Conservation (phyloP, 1,140 invertebrate species). For the Piezodorus guildinii region DNA sequence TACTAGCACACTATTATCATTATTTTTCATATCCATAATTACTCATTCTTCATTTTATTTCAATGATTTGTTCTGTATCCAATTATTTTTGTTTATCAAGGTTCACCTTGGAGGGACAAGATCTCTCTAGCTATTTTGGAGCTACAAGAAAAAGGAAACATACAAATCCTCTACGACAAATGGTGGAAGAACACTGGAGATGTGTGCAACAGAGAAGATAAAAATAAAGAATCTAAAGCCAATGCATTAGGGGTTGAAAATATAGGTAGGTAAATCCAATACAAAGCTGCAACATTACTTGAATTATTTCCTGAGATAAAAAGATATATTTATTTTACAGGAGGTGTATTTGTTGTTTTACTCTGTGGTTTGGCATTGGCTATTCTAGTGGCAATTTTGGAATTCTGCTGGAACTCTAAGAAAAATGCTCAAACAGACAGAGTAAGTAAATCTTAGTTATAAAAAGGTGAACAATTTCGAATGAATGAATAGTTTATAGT, state of each 20-base stretch:
- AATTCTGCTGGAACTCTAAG: slow-evolving; percentile 71
- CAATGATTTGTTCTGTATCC: not conserved
- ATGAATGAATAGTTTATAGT: no score
- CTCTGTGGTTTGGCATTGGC: slow-evolving; percentile 61
- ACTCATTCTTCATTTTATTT: not conserved
- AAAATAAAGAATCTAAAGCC: slow-evolving; percentile 60
- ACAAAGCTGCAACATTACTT: no score
- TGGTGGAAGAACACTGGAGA: slow-evolving; percentile 62
- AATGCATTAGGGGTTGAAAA: slow-evolving; percentile 78
- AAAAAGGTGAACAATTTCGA: no score
- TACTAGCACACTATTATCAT: no score
- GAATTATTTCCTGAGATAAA: no score
- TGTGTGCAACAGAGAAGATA: slow-evolving; percentile 49
- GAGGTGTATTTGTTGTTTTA: slow-evolving; percentile 87
- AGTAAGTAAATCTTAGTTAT: slow-evolving; percentile 36
- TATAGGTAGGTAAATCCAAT: slow-evolving; percentile 43
- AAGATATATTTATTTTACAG: slow-evolving; percentile 32
- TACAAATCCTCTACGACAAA: slow-evolving; percentile 56
- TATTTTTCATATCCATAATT: not conserved
- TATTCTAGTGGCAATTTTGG: slow-evolving; percentile 60
- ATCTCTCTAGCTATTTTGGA: slow-evolving; percentile 63
- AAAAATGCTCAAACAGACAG: slow-evolving; percentile 53
- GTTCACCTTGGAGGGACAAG: slow-evolving; percentile 61
- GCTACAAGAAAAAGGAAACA: slow-evolving; percentile 60
- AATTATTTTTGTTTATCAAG: slow-evolving; percentile 33